Base-by-base conservation (phyloP, 2,888 invertebrate species). In the Andrena bicolor region DNA sequence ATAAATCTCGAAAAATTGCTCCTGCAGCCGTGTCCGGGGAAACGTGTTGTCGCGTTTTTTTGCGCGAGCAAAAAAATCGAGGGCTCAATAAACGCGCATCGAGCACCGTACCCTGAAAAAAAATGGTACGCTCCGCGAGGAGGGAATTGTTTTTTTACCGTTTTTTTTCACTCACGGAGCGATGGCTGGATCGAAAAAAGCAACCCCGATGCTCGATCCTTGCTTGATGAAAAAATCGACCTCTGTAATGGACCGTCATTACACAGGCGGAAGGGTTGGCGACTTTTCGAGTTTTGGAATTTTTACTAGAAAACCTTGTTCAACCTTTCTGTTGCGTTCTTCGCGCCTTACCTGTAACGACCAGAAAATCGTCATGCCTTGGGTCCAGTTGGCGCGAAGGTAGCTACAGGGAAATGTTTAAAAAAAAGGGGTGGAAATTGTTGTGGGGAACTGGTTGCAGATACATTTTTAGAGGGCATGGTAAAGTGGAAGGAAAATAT, bases 1-100 rank as follows among this genome's bases (percentile, higher is more conserved):
- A 86, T 88, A 86, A 88, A 86, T 84, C 78, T 78, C 68, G 80
- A 89, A 86, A 87, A 89, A 83, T 75, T 61, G 75, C 76, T 76
- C 71, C 68, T 53, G 61, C 63, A 41, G 26, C 30, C 35, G 69
- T 61, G 58, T 49, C 20, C 51, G n/a, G 63, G 66, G 65, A 85
- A 83, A 78, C 63, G 51, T 66, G 49, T 61, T 53, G 68, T 13
- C 76, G 73, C 56, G 26, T 49, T 41, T 79, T 76, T 81, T 77
- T 60, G 26, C 30, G 35, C 20, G 10, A 48, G 4, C 28, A 5
- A 60, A 60, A 80, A 77, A 71, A 75, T 49, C 41, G 20, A 53
- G 23, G 28, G 8, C 23, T 48, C 82, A 80, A 86, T 83, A 86
- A 88, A 81, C 26, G 64, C 26, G 53, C 61, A 61, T 77, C 68